Base-by-base conservation (phyloP, 2,888 invertebrate genomes). In the Germaria angustata region DNA sequence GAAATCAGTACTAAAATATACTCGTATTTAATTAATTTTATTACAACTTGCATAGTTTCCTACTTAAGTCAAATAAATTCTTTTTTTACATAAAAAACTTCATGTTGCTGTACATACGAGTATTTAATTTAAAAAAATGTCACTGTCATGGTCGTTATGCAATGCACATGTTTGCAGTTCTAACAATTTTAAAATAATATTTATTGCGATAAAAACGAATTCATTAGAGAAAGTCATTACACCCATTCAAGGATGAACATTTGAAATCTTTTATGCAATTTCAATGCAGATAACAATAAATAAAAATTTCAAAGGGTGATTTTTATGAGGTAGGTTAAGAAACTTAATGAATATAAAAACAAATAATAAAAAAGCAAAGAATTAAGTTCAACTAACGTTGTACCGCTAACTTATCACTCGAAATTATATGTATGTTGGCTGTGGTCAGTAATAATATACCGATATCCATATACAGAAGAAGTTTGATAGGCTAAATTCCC, bases 241-340 rank as follows among this genome's bases (percentile, higher is more conserved):
- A 22, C 78, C 24, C 44, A 53, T 53, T 78, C 78, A 82, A 75
- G 82, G 82, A 17, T 57, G 66, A 1, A 49, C 5, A n/a, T 28
- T 22, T 53, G 24, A 51, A 75, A 73, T 32, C 61, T 73, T 49
- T 65, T 73, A 61, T 53, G 53, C 53, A 53, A 17, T 53, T 32
- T 3, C 4, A 39, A 39, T 44, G 8, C 15, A 15, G 17, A 17
- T 15, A 15, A 7, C 15, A 15, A 44, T 44, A 24, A 34, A 11
- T 44, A 76, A 68, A 68, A 22, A 13, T 66, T 46, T 32, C 2
- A 20, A 20, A 32, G 13, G 55, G 9, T 55, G 32, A 32, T 55
- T 32, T 55, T 55, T 53, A 32, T 15, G 4, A n/a, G 1, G 7
- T 55, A 15, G 28, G 7, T 28, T 53, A 28, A 15, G 2, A 28